Percentiles rank a stretch among this genome's conserved stretches.
phyloP scores from a whole-genome alignment of 2,888 invertebrate species.

The Dione vanillae region DNA sequence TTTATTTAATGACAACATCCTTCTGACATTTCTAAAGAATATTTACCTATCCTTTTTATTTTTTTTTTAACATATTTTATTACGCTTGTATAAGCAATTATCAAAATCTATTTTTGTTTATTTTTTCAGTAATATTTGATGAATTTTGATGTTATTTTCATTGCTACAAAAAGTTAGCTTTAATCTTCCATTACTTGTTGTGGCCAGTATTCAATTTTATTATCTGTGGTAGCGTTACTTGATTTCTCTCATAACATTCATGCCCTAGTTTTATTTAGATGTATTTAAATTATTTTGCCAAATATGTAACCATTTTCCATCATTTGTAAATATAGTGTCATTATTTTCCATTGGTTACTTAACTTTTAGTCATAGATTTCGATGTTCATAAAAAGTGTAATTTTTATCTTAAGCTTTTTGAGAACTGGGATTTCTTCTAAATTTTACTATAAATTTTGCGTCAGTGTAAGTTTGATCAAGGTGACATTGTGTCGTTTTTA shows the following conservation, averaged over 20 bases:
- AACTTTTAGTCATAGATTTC: constrained; percentile 58
- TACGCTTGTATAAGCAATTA: neutral
- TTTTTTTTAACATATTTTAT: neutral
- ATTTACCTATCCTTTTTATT: constrained; percentile 13
- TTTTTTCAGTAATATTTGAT: neutral
- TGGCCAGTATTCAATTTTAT: constrained; percentile 43
- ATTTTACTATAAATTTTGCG: constrained; percentile 40
- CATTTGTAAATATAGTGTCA: constrained; percentile 74
- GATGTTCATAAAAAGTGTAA: constrained; percentile 51
- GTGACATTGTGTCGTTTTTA: neutral
- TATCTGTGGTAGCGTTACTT: constrained; percentile 35
- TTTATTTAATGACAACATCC: constrained; percentile 30
- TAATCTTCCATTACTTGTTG: constrained; percentile 10
- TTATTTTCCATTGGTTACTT: constrained; percentile 60
- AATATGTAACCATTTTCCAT: constrained; percentile 69
- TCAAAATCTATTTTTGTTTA: constrained; percentile 1
- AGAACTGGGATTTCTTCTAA: constrained; percentile 52
- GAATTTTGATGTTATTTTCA: neutral
- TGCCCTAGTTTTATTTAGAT: constrained; percentile 59
- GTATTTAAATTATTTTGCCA: constrained; percentile 79
- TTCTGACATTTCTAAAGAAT: constrained; percentile 26
- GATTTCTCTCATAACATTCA: constrained; percentile 50
- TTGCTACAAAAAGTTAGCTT: neutral
- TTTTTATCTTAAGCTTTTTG: constrained; percentile 47
- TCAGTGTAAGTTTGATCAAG: neutral